Evolutionary conservation across 1,140 invertebrate species (phyloP).

Genomic region (Latrodectus geometricus): DNA sequence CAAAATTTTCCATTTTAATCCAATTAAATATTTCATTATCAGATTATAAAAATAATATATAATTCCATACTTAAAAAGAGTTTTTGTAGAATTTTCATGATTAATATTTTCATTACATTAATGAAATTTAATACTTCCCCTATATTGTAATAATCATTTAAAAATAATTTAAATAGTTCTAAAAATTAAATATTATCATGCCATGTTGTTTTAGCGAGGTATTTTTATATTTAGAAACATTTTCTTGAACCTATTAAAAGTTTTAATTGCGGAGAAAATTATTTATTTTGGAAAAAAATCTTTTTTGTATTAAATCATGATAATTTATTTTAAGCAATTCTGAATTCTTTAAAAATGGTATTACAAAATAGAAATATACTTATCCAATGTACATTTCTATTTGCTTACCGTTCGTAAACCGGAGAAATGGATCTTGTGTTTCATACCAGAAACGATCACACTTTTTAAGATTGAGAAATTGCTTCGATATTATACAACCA

Average conservation of each 20-base stretch:
- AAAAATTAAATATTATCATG: too few species aligned
- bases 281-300: neutral
- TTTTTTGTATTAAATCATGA: neutral
- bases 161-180: too few species aligned
- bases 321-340: neutral
- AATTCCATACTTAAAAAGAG: too few species aligned
- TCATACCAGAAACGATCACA: conserved; percentile 97
- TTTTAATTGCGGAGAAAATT: neutral
- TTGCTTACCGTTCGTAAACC: conserved; percentile 80
- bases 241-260: neutral
- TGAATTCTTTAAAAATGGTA: neutral
- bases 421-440: conserved; percentile 83
- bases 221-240: neutral
- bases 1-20: too few species aligned
- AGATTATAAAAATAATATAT: too few species aligned
- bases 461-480: conserved; percentile 77
- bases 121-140: too few species aligned
- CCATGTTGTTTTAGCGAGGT: neutral
- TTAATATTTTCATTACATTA: too few species aligned
- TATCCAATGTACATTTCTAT: neutral
- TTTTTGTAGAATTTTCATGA: too few species aligned
- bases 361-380: neutral
- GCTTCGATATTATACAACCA: conserved; percentile 73
- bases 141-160: too few species aligned
- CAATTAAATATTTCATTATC: too few species aligned